phyloP scores from a whole-genome alignment of 2,797 vertebrate species.

The Danio tinwini region DNA sequence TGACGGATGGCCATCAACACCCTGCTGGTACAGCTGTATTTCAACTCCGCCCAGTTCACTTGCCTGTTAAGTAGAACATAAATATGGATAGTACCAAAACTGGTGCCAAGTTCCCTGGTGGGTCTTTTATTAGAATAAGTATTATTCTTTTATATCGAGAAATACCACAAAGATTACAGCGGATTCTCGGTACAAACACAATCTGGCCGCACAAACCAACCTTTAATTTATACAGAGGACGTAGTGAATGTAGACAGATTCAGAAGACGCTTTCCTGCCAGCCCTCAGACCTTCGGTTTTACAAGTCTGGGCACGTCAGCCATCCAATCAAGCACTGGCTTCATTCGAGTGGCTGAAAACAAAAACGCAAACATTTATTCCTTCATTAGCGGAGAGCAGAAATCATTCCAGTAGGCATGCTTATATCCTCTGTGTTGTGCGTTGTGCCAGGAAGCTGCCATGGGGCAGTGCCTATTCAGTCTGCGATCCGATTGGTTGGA shows the following conservation, averaged over 20 bases:
- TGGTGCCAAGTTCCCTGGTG: conserved; percentile 50
- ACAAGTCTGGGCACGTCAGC: conserved; percentile 62
- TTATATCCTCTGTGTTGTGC: conserved; percentile 74
- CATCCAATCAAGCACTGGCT: conserved; percentile 69
- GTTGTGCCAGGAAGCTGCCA: conserved; percentile 78
- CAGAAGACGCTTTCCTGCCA: conserved; percentile 30
- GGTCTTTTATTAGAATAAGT: conserved; percentile 57
- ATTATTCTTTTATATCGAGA: conserved; percentile 59
- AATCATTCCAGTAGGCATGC: conserved; percentile 68
- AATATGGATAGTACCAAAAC: conserved; percentile 39
- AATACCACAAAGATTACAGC: conserved; percentile 56
- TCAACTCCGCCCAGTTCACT: conserved; percentile 48
- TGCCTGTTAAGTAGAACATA: conserved; percentile 56
- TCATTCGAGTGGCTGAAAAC: conserved; percentile 71
- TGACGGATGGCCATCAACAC: conserved; percentile 54
- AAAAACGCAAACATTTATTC: conserved; percentile 79
- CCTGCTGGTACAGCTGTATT: conserved; percentile 61
- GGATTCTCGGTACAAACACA: conserved; percentile 35
- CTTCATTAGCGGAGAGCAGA: conserved; percentile 77
- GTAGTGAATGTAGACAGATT: conserved; percentile 34
- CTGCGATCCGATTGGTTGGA: conserved; percentile 77
- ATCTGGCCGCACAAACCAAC: conserved; percentile 45
- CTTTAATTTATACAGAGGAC: conserved; percentile 6
- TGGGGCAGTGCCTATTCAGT: conserved; percentile 77
- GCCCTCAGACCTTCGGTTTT: conserved; percentile 54